Percentiles rank a stretch among this genome's conserved stretches.
These are phyloP conservation scores for Ochlodes sylvanus DNA, from an alignment of 2,888 invertebrate genomes.

Conservation along the genomic window DNA sequence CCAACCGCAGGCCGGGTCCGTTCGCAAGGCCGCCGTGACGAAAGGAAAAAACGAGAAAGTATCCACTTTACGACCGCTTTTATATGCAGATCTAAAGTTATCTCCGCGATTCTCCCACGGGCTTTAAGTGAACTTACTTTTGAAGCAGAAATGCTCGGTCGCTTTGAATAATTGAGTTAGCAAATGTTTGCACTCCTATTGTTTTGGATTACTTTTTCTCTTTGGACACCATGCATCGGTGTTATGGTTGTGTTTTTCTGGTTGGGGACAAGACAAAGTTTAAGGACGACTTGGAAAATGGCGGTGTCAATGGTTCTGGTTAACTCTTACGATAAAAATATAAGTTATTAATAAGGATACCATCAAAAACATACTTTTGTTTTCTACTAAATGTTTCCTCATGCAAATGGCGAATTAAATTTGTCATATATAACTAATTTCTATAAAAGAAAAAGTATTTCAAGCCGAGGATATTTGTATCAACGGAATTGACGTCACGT, in stretches of 20 bases:
- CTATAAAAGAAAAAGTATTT: too few species aligned
- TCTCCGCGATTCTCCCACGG: conserved; percentile 63
- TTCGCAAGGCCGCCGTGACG: conserved; percentile 35
- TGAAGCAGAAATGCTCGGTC: conserved; percentile 9
- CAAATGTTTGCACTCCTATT: conserved; percentile 7
- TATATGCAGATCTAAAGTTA: conserved; percentile 56
- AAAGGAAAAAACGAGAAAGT: conserved; percentile 39
- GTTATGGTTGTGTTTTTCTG: conserved; percentile 18
- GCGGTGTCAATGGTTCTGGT: too few species aligned
- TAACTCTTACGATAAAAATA: too few species aligned
- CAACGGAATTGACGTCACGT: too few species aligned
- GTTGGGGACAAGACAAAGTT: background rate
- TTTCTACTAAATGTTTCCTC: too few species aligned
- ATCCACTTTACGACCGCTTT: conserved; percentile 49
- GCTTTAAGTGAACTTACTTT: conserved; percentile 20
- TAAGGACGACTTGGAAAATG: too few species aligned
- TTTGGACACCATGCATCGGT: background rate
- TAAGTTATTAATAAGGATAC: too few species aligned
- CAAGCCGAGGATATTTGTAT: too few species aligned
- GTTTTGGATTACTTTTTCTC: background rate
- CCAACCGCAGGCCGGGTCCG: conserved; percentile 20
- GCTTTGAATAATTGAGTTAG: conserved; percentile 14
- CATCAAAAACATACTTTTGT: too few species aligned
- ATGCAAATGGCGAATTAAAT: too few species aligned
- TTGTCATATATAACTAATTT: too few species aligned